Evolutionary conservation across 92 coral and sea anemone genomes (phyloP).

Genomic region (Palythoa heliodiscus): DNA sequence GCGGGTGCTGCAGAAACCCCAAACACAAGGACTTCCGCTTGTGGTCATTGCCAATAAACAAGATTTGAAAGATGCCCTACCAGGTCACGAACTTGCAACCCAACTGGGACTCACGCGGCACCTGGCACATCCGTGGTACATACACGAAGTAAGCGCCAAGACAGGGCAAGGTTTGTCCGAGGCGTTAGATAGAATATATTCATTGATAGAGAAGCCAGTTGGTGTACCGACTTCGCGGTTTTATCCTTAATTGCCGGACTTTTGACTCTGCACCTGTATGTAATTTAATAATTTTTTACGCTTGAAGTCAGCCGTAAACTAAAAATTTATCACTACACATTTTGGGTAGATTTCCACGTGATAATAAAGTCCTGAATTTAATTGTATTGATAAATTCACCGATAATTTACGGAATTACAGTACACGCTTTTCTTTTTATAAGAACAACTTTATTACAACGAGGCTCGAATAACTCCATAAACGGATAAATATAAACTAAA

Average conservation of each 20-base stretch:
- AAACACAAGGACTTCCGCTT: slow-evolving; percentile 30
- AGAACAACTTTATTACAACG: no score
- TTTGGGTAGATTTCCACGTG: no score
- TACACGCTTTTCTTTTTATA: no score
- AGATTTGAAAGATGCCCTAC: slow-evolving; percentile 6
- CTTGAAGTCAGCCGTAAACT: no score
- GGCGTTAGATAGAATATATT: slow-evolving; percentile 22
- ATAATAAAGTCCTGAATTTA: no score
- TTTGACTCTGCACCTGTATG: no score
- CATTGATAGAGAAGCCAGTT: slow-evolving; percentile 10
- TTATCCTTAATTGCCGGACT: neutral
- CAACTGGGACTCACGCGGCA: slow-evolving; percentile 10
- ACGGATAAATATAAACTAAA: no score
- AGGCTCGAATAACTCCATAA: no score
- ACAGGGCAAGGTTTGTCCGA: slow-evolving; percentile 28
- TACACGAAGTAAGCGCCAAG: slow-evolving; percentile 35
- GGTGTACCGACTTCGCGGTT: slow-evolving; percentile 27
- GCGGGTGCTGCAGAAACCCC: slow-evolving; percentile 23
- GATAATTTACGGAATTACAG: no score
- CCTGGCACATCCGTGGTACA: slow-evolving; percentile 24
- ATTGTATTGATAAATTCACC: no score
- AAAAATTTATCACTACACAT: no score
- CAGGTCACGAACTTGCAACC: neutral
- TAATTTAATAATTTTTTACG: no score
- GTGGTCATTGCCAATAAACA: slow-evolving; percentile 40